Base-by-base conservation (phyloP, 1,140 invertebrate genomes). In the Papilio xuthus region DNA sequence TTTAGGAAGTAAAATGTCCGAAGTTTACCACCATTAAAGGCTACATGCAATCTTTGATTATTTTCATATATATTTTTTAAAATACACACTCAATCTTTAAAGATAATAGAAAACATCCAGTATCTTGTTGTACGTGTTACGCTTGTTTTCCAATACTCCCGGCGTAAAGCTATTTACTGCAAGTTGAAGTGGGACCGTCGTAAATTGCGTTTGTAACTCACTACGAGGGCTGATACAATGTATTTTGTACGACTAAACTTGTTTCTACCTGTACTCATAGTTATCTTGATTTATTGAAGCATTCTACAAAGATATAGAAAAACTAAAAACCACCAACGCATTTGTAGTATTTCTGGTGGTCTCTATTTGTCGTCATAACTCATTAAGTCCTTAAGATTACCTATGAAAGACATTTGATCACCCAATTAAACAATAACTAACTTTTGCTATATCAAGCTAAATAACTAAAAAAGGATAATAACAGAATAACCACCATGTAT, bases 161-260 rank as follows among this genome's bases (percentile, higher is more conserved):
- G 73, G 26, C 44, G 47, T 75, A 75, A 75, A 75, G 73, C 56
- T 75, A 75, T 75, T 75, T 75, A 75, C 73, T 75, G 73, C 73
- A 75, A 75, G 73, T 56, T 56, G 47, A 73, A 73, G 42, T 73
- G 73, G 50, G 73, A 42, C 73, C 73, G 53, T 47, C 50, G 73
- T 75, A 75, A 75, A 75, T 75, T 75, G 73, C 73, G 73, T 75
- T 75, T 75, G 47, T 75, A 53, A 56, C 73, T 56, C 73, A 37
- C 71, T 73, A 50, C 13, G 42, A 73, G 71, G 71, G 71, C 20
- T 73, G 71, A 10, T 47, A 44, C 42, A 73, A 26, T 73, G 71
- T 73, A 47, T 73, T 73, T 26, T 73, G 42, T 73, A 67, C 60
- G 60, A 67, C 12, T 67, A 67, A 67, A 28, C 6, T 67, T 28